Percentiles rank a stretch among this genome's conserved stretches.
Evolutionary conservation across 2,888 invertebrate species (phyloP).

Genomic region (Dynastes tityus): DNA sequence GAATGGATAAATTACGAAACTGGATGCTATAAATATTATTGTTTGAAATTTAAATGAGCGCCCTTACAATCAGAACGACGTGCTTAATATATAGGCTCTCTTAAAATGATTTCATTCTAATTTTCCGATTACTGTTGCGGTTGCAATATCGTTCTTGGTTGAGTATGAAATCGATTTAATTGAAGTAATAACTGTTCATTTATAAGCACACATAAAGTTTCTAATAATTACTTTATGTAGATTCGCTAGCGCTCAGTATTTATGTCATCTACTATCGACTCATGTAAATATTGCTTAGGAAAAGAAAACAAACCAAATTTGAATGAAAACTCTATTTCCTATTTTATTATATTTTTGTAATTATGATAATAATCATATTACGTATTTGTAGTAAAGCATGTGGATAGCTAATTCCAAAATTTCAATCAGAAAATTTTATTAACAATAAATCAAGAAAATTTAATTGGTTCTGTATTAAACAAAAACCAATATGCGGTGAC

Average conservation of each 20-base stretch:
- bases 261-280: no score
- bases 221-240: neutral
- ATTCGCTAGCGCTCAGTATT: neutral
- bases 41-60: neutral
- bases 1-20: slow-evolving; percentile 7
- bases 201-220: neutral
- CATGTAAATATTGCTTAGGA: no score
- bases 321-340: no score
- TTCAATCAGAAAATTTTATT: no score
- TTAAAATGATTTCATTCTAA: slow-evolving; percentile 9
- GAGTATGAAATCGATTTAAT: neutral
- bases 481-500: no score
- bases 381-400: no score
- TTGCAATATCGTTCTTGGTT: neutral
- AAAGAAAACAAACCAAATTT: no score
- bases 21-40: slow-evolving; percentile 15
- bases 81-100: neutral
- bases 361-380: no score
- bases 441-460: no score
- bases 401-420: no score
- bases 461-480: no score
- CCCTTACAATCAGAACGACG: neutral
- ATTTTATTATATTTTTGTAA: no score
- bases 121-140: neutral
- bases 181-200: neutral